phyloP scores from a whole-genome alignment of 2,797 vertebrate species.

The Neomorphus geoffroyi region DNA sequence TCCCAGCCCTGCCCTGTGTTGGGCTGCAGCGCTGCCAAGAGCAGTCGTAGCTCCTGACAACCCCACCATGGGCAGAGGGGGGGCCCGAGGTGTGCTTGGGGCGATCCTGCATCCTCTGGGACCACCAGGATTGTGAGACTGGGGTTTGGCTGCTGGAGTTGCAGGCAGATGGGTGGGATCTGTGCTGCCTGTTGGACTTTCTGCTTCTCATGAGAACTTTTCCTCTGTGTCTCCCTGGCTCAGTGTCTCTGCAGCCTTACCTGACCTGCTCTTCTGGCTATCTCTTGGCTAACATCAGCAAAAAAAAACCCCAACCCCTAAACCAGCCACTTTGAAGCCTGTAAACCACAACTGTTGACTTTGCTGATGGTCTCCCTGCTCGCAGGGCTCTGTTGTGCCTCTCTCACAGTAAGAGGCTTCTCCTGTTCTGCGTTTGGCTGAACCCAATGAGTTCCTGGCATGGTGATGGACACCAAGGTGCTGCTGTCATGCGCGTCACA shows the following conservation, averaged over 20 bases:
- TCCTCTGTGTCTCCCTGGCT: neutral
- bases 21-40: neutral
- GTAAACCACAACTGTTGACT: neutral
- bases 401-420: neutral
- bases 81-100: neutral
- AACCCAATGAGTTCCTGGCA: neutral
- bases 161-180: neutral
- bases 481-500: accelerated
- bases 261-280: neutral
- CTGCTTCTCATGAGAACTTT: neutral
- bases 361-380: neutral
- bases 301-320: neutral
- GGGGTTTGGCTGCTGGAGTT: accelerated
- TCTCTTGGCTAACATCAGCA: neutral
- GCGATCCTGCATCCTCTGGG: neutral
- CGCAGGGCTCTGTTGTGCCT: neutral
- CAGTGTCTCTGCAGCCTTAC: neutral
- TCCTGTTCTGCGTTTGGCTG: accelerated
- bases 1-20: neutral
- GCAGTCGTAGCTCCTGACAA: accelerated
- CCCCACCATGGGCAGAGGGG: accelerated
- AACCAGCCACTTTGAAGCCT: neutral
- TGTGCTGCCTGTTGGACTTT: neutral
- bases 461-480: neutral
- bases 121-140: accelerated